Base-by-base conservation (phyloP, 2,113 vertebrate species). In the Rhynchomys soricoides region DNA sequence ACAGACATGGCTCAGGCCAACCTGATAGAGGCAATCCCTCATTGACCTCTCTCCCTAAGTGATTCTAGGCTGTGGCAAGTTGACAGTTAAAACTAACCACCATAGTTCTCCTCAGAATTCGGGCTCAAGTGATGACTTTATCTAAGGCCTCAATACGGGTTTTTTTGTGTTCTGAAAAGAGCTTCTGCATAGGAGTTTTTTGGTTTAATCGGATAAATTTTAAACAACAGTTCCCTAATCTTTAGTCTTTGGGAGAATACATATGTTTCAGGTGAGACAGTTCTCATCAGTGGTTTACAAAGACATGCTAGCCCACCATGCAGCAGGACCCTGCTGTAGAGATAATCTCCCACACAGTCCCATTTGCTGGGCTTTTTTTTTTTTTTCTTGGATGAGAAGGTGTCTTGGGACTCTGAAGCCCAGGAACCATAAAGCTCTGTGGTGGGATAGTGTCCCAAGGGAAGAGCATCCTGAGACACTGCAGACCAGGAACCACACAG, bases 191-290 rank as follows among this genome's bases (percentile, higher is more conserved):
- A 0, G 64, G 31, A 68, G 0, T 22, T 45, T 66, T 68, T 26
- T 55, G 50, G 8, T n/a, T 9, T 9, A 0, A 52, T 29, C 7
- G 0, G 7, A 4, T 52, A 21, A 8, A 55, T n/a, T 64, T 2
- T 52, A 34, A 68, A 43, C 34, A 75, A 9, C 16, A 2, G 7
- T 74, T 21, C 31, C 2, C 4, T 70, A 12, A 29, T 10, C 4
- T 40, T n/a, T 26, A 86, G 26, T 59, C 55, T 66, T 24, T 22
- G 17, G 55, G 24, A n/a, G 55, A 31, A 4, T 21, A 34, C 22
- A 0, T 7, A 6, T 12, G 24, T 12, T 59, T 50, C 16, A 64
- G 43, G 66, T 7, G 94, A 93, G 79, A 26, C 19, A 12, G 7
- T 50, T 24, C 2, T 4, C 34, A 21, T 82, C 50, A 45, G 45